Percentiles rank a stretch among this genome's conserved stretches.
phyloP scores from a whole-genome alignment of 2,888 invertebrate genomes.

The Trypoxylon attenuatum region DNA sequence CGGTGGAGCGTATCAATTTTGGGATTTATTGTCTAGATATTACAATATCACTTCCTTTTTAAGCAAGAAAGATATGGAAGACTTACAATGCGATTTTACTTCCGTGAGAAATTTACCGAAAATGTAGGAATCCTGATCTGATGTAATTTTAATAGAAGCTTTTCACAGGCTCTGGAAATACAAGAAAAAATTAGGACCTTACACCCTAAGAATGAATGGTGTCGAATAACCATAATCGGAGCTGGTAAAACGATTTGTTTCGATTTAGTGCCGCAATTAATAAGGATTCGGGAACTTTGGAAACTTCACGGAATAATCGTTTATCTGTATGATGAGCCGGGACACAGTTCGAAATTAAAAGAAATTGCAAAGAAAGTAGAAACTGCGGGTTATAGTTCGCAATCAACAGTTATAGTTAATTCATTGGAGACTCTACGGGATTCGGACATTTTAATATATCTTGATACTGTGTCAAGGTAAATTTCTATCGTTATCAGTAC shows the following conservation, averaged over 20 bases:
- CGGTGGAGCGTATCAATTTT: conserved; percentile 79
- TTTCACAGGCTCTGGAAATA: conserved; percentile 10
- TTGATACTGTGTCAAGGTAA: conserved; percentile 74
- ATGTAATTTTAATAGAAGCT: neutral
- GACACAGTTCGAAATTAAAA: conserved; percentile 52
- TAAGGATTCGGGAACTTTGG: conserved; percentile 54
- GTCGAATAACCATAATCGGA: conserved; percentile 61
- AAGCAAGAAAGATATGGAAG: conserved; percentile 59
- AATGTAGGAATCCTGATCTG: no score
- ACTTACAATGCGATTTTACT: conserved; percentile 62
- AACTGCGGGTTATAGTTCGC: conserved; percentile 39
- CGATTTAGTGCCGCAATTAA: conserved; percentile 62
- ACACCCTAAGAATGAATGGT: conserved; percentile 2
- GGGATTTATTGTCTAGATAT: conserved; percentile 80
- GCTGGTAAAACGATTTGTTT: conserved; percentile 55
- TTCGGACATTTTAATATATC: conserved; percentile 76
- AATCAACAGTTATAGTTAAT: conserved; percentile 72
- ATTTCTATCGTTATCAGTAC: neutral
- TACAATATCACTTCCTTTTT: conserved; percentile 74
- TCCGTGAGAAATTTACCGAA: no score
- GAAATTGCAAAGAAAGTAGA: conserved; percentile 47
- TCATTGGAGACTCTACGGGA: conserved; percentile 75
- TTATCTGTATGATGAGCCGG: conserved; percentile 61
- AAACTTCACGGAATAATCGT: conserved; percentile 56
- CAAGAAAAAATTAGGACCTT: neutral